These are phyloP conservation scores for Acleris cristana DNA, from an alignment of 2,888 invertebrate genomes.

Conservation along the genomic window DNA sequence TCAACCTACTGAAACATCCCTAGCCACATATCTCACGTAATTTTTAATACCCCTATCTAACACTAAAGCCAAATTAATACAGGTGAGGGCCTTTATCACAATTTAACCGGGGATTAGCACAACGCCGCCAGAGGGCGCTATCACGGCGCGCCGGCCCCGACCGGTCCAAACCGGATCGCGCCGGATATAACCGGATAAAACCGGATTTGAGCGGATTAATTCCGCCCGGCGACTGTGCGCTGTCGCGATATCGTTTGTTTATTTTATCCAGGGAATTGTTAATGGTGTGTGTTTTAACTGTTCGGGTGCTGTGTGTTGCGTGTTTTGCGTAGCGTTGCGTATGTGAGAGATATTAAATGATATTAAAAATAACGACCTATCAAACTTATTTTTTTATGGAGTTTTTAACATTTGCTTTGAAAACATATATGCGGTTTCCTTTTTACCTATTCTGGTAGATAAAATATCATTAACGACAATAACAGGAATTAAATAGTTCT, in stretches of 20 bases:
- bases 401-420: too few relatives aligned
- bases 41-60: conserved; percentile 21
- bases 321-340: conserved; percentile 3
- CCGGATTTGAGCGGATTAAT: conserved; percentile 70
- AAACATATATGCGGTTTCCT: too few relatives aligned
- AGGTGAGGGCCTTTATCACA: conserved; percentile 75
- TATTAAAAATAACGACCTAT: too few relatives aligned
- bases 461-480: too few relatives aligned
- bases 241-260: conserved; percentile 78
- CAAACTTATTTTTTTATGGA: too few relatives aligned
- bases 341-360: too few relatives aligned
- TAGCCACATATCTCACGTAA: conserved; percentile 15
- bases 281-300: conserved; percentile 61
- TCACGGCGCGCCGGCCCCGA: conserved; percentile 58
- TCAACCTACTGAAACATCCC: not conserved
- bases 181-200: conserved; percentile 47
- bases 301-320: conserved; percentile 34
- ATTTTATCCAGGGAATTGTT: conserved; percentile 70
- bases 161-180: conserved; percentile 54
- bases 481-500: too few relatives aligned
- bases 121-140: conserved; percentile 58
- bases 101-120: conserved; percentile 81
- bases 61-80: conserved; percentile 53
- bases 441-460: too few relatives aligned
- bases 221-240: conserved; percentile 60